Conservation (phyloP, 35 echinoderm and acorn worm genomes). For the Chiridota heheva region DNA sequence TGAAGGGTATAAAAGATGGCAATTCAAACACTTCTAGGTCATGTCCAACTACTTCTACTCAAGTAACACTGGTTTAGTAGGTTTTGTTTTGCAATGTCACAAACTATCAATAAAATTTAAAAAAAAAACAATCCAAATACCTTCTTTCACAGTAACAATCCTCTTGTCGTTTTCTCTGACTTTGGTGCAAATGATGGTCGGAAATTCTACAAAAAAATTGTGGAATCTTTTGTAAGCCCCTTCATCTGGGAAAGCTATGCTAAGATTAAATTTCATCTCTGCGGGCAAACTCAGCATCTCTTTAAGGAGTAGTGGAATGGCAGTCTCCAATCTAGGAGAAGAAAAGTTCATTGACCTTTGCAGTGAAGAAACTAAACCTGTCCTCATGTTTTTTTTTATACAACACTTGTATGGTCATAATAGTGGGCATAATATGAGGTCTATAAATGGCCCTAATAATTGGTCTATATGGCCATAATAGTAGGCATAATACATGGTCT, state of each 20-base stretch:
- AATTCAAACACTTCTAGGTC: too few relatives aligned
- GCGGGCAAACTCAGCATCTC: constrained; percentile 71
- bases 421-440: too few relatives aligned
- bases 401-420: too few relatives aligned
- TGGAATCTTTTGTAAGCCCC: constrained; percentile 81
- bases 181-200: constrained; percentile 79
- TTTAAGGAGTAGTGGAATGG: constrained; percentile 74
- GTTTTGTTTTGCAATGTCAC: too few relatives aligned
- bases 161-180: constrained; percentile 77
- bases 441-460: too few relatives aligned
- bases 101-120: neutral
- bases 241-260: constrained; percentile 73
- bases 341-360: neutral
- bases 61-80: too few relatives aligned
- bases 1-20: too few relatives aligned
- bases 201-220: constrained; percentile 71
- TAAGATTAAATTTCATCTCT: constrained; percentile 53
- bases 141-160: constrained; percentile 91
- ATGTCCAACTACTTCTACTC: too few relatives aligned
- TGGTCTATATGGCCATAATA: too few relatives aligned
- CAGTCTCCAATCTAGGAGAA: constrained; percentile 69
- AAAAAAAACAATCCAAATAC: constrained; percentile 33
- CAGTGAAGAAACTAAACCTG: too few relatives aligned
- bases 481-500: too few relatives aligned
- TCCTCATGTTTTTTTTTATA: too few relatives aligned